phyloP scores from a whole-genome alignment of 53 echinoderm and acorn worm species.

The Crossaster papposus region DNA sequence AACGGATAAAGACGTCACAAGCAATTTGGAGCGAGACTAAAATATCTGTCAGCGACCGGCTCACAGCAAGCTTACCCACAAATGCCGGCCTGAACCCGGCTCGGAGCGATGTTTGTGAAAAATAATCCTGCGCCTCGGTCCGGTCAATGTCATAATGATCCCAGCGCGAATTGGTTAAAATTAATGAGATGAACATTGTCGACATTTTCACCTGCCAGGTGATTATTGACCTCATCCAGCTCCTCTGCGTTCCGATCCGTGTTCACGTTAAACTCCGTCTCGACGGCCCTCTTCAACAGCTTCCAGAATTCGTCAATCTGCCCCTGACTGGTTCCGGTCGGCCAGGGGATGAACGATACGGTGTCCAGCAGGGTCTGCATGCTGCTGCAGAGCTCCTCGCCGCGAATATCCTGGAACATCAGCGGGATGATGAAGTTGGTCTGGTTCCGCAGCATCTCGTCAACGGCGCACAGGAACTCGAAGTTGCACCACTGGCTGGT shows the following conservation, averaged over 20 bases:
- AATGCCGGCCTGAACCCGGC: too few relatives aligned
- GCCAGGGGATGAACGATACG: constrained; percentile 47
- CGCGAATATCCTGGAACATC: constrained; percentile 37
- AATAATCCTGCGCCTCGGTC: too few relatives aligned
- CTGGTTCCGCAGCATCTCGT: constrained; percentile 47
- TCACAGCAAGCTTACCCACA: too few relatives aligned
- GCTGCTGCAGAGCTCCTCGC: constrained; percentile 36
- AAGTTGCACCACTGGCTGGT: constrained; percentile 84
- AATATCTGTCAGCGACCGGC: too few relatives aligned
- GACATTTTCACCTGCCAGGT: not conserved
- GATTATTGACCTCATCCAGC: not conserved
- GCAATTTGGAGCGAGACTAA: too few relatives aligned
- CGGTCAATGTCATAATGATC: too few relatives aligned
- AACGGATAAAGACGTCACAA: too few relatives aligned
- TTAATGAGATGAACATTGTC: not conserved
- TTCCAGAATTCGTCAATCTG: constrained; percentile 38
- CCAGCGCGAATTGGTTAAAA: too few relatives aligned
- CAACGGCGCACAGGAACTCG: constrained; percentile 80
- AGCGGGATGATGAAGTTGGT: constrained; percentile 49
- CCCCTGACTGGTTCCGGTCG: not conserved
- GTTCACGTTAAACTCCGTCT: constrained; percentile 37
- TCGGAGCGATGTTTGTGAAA: too few relatives aligned
- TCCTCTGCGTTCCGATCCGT: not conserved
- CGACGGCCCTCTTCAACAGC: constrained; percentile 40
- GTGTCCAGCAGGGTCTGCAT: constrained; percentile 34